Base-by-base conservation (phyloP, 2,113 vertebrate species). In the Spea multiplicata region DNA sequence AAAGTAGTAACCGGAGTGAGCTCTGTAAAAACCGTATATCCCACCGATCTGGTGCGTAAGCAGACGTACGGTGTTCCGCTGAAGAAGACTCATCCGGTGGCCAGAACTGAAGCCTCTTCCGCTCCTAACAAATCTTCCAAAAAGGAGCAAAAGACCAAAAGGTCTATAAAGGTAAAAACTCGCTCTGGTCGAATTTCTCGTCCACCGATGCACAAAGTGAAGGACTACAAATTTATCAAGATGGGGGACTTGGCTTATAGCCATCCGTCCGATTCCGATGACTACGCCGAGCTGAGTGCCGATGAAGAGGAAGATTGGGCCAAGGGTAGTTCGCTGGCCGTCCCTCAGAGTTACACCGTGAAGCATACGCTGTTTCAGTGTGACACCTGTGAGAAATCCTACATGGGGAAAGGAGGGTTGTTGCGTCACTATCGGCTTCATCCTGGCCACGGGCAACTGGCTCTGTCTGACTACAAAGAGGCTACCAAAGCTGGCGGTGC, bases 171-270 rank as follows among this genome's bases (percentile, higher is more conserved):
- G 83, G 93, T 98, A 70, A 94, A 97, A 86, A 99, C 97, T 0
- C 88, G 97, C 46, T 99, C 95, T 0, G 97, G 97, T 1, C 89
- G 97, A 6, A 94, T 99, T 66, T 99, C 97, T 48, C 88, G 95
- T 3, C 97, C 97, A 0, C 97, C 97, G 0, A 98, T 94, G 84
- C 93, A 99, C 85, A 99, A 99, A 86, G 95, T 93, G 55, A 97
- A 92, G 88, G 96, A 99, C 85, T 99, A 97, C 83, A 98, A 95
- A 76, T 99, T 99, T 86, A 98, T 99, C 76, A 98, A 95, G 86
- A 97, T 90, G 0, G 94, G 98, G 84, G 96, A 97, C 84, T 83
- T 98, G 82, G 96, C 95, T 0, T 95, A 97, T 0, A 89, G 94
- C 72, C 95, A 93, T 84, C 93, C 88, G 68, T 99, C 96, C 0